A percentile compares a stretch with the other conserved stretches of the same genome.
Conservation (phyloP, 2,888 invertebrate species). For the Caenorhabditis angaria region DNA sequence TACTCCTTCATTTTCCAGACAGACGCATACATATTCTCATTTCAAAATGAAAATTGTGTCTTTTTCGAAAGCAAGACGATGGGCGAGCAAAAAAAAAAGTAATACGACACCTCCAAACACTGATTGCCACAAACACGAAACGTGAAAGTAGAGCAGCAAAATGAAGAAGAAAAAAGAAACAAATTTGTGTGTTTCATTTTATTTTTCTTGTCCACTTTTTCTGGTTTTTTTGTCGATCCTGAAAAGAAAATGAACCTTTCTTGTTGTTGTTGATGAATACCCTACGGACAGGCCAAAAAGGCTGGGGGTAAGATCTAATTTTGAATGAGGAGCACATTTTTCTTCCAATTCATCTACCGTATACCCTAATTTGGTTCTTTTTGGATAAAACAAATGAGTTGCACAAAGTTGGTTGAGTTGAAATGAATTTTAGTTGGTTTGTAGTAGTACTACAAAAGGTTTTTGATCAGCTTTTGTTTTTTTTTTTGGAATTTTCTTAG, state of each 20-base stretch:
- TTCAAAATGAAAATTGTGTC: not conserved
- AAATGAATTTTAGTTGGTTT: not conserved
- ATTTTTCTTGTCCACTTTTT: not conserved
- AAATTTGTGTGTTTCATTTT: not conserved
- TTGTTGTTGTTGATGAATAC: no score
- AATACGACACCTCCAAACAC: not conserved
- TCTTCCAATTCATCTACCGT: conserved; percentile 37
- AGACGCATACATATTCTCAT: no score
- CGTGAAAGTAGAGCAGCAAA: not conserved
- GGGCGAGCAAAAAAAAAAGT: no score
- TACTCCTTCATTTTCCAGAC: no score
- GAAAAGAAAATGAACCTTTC: conserved; percentile 27
- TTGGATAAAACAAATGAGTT: conserved; percentile 1
- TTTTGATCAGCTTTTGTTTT: not conserved
- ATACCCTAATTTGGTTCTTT: conserved; percentile 35
- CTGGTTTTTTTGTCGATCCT: conserved; percentile 7
- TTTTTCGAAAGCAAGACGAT: no score
- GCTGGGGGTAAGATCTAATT: not conserved
- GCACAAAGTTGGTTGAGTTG: not conserved
- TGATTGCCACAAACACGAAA: conserved; percentile 10
- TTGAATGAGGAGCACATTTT: not conserved
- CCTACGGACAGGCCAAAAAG: no score
- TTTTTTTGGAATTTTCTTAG: not conserved
- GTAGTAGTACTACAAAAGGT: not conserved
- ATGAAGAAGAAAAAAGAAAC: not conserved